Evolutionary conservation across 2,797 vertebrate species (phyloP).

Genomic region (Semaprochilodus insignis): DNA sequence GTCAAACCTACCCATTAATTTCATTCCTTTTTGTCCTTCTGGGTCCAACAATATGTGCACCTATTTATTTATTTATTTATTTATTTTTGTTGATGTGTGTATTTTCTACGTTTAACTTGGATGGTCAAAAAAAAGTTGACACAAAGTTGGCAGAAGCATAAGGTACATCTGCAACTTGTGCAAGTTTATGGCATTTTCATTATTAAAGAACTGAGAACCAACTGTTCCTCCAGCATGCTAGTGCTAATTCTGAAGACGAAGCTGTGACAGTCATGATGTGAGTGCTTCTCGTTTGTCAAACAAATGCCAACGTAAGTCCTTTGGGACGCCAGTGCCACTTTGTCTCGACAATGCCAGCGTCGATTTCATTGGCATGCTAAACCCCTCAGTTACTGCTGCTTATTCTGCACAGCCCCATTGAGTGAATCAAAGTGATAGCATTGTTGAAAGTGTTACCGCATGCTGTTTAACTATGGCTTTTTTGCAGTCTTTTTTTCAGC

Average conservation of each 20-base stretch:
- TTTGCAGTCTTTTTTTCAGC: not conserved
- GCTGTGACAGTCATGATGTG: slow-evolving; percentile 16
- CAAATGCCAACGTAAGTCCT: slow-evolving; percentile 38
- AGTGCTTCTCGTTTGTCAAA: slow-evolving; percentile 35
- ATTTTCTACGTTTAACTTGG: no score
- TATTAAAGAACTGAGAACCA: not conserved
- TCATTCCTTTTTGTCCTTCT: no score
- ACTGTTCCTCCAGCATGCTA: slow-evolving; percentile 2
- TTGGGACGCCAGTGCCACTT: slow-evolving; percentile 9
- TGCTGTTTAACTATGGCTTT: slow-evolving; percentile 2
- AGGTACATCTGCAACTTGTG: not conserved
- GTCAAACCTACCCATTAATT: no score
- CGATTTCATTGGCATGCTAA: slow-evolving; percentile 28
- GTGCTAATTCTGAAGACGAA: slow-evolving; percentile 8
- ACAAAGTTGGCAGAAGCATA: not conserved
- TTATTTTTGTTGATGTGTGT: no score
- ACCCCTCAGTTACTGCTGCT: not conserved
- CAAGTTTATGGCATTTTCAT: not conserved
- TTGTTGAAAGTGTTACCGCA: slow-evolving; percentile 20
- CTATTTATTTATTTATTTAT: no score
- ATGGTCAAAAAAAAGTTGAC: not conserved
- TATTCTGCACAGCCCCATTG: slow-evolving; percentile 8
- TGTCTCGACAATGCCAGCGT: slow-evolving; percentile 25
- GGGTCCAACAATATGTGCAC: no score
- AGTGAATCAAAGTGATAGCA: slow-evolving; percentile 24